These are phyloP conservation scores for Melierax canorus DNA, from an alignment of 2,113 vertebrate species.

Conservation along the genomic window DNA sequence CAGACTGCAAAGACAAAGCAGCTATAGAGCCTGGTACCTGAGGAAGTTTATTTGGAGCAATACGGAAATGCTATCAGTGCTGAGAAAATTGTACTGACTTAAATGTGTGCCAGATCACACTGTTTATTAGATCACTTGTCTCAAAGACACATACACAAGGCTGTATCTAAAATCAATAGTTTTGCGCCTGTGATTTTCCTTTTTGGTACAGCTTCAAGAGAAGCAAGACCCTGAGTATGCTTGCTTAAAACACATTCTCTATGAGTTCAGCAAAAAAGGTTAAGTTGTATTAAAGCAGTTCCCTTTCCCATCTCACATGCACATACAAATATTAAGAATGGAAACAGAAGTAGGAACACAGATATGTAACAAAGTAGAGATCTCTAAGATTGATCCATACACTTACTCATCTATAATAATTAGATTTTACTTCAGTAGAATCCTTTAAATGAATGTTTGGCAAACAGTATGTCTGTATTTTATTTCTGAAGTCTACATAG, in stretches of 20 bases:
- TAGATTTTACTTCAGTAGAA: not conserved
- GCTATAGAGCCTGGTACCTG: not conserved
- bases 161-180: not conserved
- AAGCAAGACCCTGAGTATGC: not conserved
- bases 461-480: not conserved
- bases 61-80: not conserved
- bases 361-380: not conserved
- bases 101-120: not conserved
- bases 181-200: not conserved
- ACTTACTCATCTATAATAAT: not conserved
- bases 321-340: not conserved
- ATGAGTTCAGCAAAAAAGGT: not conserved
- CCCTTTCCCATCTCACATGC: not conserved
- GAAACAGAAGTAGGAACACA: not conserved
- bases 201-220: not conserved
- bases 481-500: not conserved
- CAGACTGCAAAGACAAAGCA: not conserved
- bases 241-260: not conserved
- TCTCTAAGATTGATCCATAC: not conserved
- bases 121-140: not conserved
- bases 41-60: not conserved
- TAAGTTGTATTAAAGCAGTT: not conserved
- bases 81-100: not conserved
- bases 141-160: not conserved
- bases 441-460: not conserved